Percentiles rank a stretch among this genome's conserved stretches.
Evolutionary conservation across 1,140 invertebrate species (phyloP).

Genomic region (Zaprionus africanus): DNA sequence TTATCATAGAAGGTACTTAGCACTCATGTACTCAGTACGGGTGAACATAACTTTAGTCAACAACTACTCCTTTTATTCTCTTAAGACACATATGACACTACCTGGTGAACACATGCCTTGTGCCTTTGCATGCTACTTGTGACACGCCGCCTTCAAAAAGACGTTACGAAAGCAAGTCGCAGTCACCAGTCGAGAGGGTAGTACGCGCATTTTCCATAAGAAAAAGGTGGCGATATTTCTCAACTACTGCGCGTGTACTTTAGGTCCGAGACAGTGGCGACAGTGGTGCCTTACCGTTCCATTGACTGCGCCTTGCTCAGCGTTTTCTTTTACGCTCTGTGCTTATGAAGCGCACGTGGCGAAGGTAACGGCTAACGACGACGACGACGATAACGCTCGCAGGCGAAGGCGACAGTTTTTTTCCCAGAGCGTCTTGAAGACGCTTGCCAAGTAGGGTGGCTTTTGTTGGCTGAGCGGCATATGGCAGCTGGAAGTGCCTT

Average conservation of each 20-base stretch:
- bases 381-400: slow-evolving; percentile 31
- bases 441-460: slow-evolving; percentile 62
- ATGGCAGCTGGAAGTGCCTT: slow-evolving; percentile 64
- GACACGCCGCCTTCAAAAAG: slow-evolving; percentile 41
- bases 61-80: not conserved
- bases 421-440: slow-evolving; percentile 82
- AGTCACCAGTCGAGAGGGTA: slow-evolving; percentile 8
- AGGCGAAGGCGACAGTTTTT: slow-evolving; percentile 64
- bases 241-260: not conserved
- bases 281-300: slow-evolving; percentile 68
- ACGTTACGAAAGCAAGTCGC: slow-evolving; percentile 60
- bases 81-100: not conserved
- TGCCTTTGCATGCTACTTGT: not conserved
- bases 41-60: not conserved
- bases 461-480: slow-evolving; percentile 49
- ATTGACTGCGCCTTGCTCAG: slow-evolving; percentile 55
- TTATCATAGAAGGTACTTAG: not conserved
- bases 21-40: not conserved
- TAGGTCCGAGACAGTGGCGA: not conserved
- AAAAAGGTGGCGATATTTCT: slow-evolving; percentile 34
- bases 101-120: too few relatives aligned
- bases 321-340: slow-evolving; percentile 43
- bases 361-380: slow-evolving; percentile 56
- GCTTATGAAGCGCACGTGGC: slow-evolving; percentile 46
- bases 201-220: not conserved